Percentiles rank a stretch among this genome's conserved stretches.
phyloP scores from a whole-genome alignment of 2,113 vertebrate genomes.

The Chlamydotis undulata region DNA sequence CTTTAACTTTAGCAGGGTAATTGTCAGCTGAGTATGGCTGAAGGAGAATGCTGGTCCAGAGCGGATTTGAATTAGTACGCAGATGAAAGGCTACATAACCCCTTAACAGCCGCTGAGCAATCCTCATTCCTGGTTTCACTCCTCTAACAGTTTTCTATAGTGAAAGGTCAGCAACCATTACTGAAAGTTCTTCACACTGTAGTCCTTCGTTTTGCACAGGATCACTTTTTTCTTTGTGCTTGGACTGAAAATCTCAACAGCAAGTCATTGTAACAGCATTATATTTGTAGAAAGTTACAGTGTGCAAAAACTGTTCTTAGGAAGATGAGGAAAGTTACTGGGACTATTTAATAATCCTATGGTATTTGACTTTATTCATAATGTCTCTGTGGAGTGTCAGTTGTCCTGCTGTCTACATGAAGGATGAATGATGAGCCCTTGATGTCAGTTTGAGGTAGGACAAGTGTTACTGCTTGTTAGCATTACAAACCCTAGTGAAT shows the following conservation, averaged over 20 bases:
- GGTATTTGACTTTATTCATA: not conserved
- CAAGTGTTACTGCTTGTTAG: not conserved
- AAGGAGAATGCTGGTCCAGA: not conserved
- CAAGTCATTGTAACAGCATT: not conserved
- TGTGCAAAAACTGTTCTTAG: not conserved
- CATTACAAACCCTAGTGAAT: not conserved
- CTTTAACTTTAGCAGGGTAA: not conserved
- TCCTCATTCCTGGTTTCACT: not conserved
- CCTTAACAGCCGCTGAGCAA: not conserved
- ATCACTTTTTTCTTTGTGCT: slow-evolving; percentile 13
- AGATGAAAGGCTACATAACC: slow-evolving; percentile 1
- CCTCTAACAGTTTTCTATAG: not conserved
- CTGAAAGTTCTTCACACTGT: not conserved
- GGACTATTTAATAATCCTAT: not conserved
- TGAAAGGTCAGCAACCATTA: not conserved
- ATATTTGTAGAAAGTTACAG: not conserved
- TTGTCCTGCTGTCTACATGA: slow-evolving; percentile 11
- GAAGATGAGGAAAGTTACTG: not conserved
- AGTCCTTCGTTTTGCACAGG: not conserved
- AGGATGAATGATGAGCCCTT: not conserved
- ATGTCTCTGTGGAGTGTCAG: not conserved
- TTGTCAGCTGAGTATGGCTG: not conserved
- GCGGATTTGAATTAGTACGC: not conserved
- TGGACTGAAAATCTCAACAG: slow-evolving; percentile 6
- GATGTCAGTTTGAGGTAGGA: not conserved